Conservation (phyloP, 2,797 vertebrate species). For the Sebastes itinus region DNA sequence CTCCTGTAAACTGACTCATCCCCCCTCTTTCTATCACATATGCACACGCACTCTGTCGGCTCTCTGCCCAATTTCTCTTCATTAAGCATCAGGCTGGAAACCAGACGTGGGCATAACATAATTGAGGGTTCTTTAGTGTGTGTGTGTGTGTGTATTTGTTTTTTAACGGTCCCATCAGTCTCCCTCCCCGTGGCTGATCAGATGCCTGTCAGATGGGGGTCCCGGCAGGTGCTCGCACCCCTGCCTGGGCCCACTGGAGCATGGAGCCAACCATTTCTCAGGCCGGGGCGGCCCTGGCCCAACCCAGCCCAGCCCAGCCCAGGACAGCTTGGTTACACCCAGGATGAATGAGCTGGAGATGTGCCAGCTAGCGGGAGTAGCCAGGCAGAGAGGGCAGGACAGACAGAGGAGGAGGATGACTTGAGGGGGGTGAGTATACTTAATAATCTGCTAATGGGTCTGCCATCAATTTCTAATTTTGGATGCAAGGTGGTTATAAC, state of each 20-base stretch:
- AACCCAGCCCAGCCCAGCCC: conserved; percentile 13
- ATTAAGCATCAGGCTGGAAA: conserved; percentile 49
- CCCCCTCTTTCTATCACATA: conserved; percentile 27
- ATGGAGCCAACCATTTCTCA: conserved; percentile 67
- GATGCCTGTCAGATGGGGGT: conserved; percentile 65
- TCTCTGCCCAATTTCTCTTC: conserved; percentile 38
- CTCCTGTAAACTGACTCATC: conserved; percentile 21
- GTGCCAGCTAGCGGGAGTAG: conserved; percentile 52
- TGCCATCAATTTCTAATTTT: conserved; percentile 73
- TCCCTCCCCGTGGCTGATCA: conserved; percentile 60
- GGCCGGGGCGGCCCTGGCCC: conserved; percentile 9
- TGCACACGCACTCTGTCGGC: conserved; percentile 7
- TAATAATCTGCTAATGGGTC: conserved; percentile 78
- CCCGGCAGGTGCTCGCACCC: conserved; percentile 67
- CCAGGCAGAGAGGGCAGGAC: conserved; percentile 43
- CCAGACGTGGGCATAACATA: conserved; percentile 34
- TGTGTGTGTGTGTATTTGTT: conserved; percentile 7
- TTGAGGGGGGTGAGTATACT: conserved; percentile 58
- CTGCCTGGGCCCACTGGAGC: conserved; percentile 55
- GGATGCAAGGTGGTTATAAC: conserved; percentile 57
- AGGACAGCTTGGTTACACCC: conserved; percentile 74
- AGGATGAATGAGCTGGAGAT: conserved; percentile 74
- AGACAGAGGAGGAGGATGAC: conserved; percentile 38
- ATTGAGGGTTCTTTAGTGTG: conserved; percentile 20
- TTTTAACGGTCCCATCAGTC: conserved; percentile 45